These are phyloP conservation scores for Oscheius sp. DNA, from an alignment of 2,888 invertebrate species.

Conservation along the genomic window DNA sequence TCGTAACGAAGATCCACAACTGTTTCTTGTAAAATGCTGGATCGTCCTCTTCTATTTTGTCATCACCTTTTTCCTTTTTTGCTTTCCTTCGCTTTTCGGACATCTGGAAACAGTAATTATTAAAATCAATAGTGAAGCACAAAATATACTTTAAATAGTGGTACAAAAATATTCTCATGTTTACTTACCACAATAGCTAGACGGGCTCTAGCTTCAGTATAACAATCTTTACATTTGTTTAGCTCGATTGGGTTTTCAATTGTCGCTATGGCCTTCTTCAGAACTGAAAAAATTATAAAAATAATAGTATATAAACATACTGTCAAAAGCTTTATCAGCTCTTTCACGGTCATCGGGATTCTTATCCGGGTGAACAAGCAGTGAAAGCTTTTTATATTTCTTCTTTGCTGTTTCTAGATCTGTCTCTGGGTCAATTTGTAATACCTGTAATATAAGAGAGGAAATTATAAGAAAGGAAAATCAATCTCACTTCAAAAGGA, in stretches of 20 bases:
- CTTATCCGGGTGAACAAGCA: constrained; percentile 98
- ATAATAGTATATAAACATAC: constrained; percentile 73
- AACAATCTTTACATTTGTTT: constrained; percentile 92
- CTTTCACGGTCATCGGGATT: constrained; percentile 94
- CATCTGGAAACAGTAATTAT: too few species aligned
- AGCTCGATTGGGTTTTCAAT: constrained; percentile 93
- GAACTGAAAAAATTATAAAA: constrained; percentile 77
- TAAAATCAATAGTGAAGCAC: too few species aligned
- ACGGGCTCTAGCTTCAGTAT: constrained; percentile 93
- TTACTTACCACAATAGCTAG: constrained; percentile 87
- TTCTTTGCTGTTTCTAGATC: constrained; percentile 92
- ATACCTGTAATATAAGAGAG: constrained; percentile 63
- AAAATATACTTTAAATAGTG: too few species aligned
- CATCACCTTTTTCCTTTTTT: constrained; percentile 82
- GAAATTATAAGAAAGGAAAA: neutral
- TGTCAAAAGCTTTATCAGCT: constrained; percentile 82
- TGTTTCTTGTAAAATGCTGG: constrained; percentile 66
- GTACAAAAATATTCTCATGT: neutral
- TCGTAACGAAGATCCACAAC: constrained; percentile 98
- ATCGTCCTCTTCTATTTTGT: constrained; percentile 69
- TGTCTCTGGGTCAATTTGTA: constrained; percentile 83
- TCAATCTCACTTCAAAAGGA: constrained; percentile 79
- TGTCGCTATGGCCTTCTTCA: constrained; percentile 80
- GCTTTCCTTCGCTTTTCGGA: constrained; percentile 91
- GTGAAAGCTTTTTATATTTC: constrained; percentile 92